Conservation (phyloP, 2,797 vertebrate species). For the Lagocephalus sceleratus region DNA sequence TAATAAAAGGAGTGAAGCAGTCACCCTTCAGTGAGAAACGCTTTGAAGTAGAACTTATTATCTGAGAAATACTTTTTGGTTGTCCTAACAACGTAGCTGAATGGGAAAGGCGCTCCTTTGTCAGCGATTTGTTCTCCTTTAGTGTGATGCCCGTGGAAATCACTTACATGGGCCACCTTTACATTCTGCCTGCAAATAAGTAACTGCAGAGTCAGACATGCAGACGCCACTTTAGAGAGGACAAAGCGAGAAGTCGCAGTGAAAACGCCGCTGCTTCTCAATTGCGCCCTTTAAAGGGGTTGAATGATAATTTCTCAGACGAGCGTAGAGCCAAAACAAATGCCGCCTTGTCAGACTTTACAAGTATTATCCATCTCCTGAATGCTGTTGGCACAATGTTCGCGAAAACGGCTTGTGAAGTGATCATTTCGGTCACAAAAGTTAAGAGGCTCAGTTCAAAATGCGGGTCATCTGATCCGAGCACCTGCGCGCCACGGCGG, state of each 20-base stretch:
- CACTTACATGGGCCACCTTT: constrained; percentile 96
- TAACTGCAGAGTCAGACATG: constrained; percentile 97
- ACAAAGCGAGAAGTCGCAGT: constrained; percentile 81
- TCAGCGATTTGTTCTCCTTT: constrained; percentile 99
- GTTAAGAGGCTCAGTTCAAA: constrained; percentile 46
- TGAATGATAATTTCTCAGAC: constrained; percentile 75
- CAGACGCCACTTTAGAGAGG: constrained; percentile 92
- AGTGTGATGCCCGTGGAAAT: constrained; percentile 95
- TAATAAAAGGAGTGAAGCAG: constrained; percentile 94
- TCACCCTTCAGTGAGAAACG: constrained; percentile 90
- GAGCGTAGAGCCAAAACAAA: constrained; percentile 69
- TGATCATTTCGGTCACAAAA: constrained; percentile 56
- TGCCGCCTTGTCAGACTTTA: constrained; percentile 71
- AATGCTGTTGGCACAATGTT: constrained; percentile 56
- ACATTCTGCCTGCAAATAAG: constrained; percentile 96
- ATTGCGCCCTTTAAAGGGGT: constrained; percentile 70
- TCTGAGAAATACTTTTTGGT: constrained; percentile 96
- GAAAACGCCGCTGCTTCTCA: constrained; percentile 74
- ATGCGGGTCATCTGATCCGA: constrained; percentile 39
- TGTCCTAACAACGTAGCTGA: constrained; percentile 98
- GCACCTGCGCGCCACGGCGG: constrained; percentile 44
- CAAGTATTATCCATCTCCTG: constrained; percentile 68
- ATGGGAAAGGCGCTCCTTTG: constrained; percentile 96
- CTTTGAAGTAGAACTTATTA: constrained; percentile 99
- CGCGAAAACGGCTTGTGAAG: constrained; percentile 47